Evolutionary conservation across 1,140 invertebrate species (phyloP), one percentile per base, ranked within the genome.

Genomic region (Schlechtendalia chinensis): DNA sequence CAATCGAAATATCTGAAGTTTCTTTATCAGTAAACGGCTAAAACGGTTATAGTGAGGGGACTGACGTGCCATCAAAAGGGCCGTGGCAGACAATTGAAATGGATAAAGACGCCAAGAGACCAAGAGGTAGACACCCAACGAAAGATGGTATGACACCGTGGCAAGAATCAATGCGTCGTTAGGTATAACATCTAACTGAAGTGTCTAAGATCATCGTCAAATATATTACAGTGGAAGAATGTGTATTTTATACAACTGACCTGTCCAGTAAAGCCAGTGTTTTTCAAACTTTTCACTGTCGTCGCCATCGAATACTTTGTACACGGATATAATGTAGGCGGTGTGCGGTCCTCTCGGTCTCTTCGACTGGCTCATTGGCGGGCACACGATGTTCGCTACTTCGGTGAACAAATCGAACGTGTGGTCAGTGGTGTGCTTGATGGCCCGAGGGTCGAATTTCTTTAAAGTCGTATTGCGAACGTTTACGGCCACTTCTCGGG

Each of bases 191-290:
- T n/a, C n/a, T n/a, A n/a, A n/a, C n/a, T n/a, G n/a, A n/a, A n/a
- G n/a, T n/a, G n/a, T n/a, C n/a, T n/a, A n/a, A n/a, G n/a, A n/a
- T n/a, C n/a, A n/a, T n/a, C n/a, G n/a, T n/a, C n/a, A n/a, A n/a
- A n/a, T n/a, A n/a, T n/a, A n/a, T n/a, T 39, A 39, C 32, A 39
- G 32, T 8, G 32, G 32, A 39, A 39, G 32, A 39, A 39, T 8
- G 8, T 39, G 8, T 39, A 39, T 39, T 39, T 39, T 3, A 39
- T 8, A 4, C 32, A 39, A 39, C 32, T 39, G 32, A 91, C 90
- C 94, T 58, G 94, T 96, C 94, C 94, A 97, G 84, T 94, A 95
- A 1, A 96, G 88, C 94, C 94, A 97, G 85, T 96, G 96, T 83
- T 93, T 90, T 87, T 97, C 94, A 83, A 96, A 93, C 81, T 93